Conservation (phyloP, 1,140 invertebrate species). For the Pogonus chalceus region DNA sequence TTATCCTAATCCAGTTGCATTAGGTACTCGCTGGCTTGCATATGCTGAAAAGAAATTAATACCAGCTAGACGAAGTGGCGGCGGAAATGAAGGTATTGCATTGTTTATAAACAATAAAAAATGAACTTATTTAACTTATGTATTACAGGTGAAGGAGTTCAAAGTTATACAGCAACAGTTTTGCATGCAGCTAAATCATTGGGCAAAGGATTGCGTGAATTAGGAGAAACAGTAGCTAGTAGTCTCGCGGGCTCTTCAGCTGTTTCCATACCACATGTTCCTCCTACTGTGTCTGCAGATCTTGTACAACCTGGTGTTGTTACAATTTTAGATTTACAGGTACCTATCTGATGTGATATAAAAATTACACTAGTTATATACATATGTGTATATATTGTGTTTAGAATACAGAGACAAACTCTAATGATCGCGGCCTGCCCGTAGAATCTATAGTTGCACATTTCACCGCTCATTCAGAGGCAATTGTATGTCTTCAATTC, state of each 20-base stretch:
- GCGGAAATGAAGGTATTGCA: conserved; percentile 60
- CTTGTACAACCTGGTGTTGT: conserved; percentile 70
- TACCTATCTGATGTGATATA: conserved; percentile 27
- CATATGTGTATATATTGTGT: background rate
- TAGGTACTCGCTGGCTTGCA: conserved; percentile 72
- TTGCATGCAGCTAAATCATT: conserved; percentile 89
- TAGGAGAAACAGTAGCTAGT: conserved; percentile 89
- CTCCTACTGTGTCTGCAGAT: conserved; percentile 39
- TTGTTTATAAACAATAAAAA: background rate
- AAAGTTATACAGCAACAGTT: conserved; percentile 91
- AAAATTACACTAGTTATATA: conserved; percentile 4
- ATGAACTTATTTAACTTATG: background rate
- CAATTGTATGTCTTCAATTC: conserved; percentile 83
- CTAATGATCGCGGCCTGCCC: conserved; percentile 35
- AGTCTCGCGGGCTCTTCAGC: conserved; percentile 63
- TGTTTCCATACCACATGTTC: conserved; percentile 30
- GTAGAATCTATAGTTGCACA: conserved; percentile 76
- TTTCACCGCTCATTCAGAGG: conserved; percentile 87
- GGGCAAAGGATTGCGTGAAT: conserved; percentile 71
- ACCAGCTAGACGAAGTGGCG: conserved; percentile 72
- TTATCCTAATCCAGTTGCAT: conserved; percentile 78
- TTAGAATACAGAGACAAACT: conserved; percentile 16
- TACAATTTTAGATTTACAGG: conserved; percentile 79
- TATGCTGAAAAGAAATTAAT: conserved; percentile 79
- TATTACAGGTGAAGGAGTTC: conserved; percentile 47